Evolutionary conservation across 2,797 vertebrate genomes (phyloP).

Genomic region (Hippopotamyrus pictus): DNA sequence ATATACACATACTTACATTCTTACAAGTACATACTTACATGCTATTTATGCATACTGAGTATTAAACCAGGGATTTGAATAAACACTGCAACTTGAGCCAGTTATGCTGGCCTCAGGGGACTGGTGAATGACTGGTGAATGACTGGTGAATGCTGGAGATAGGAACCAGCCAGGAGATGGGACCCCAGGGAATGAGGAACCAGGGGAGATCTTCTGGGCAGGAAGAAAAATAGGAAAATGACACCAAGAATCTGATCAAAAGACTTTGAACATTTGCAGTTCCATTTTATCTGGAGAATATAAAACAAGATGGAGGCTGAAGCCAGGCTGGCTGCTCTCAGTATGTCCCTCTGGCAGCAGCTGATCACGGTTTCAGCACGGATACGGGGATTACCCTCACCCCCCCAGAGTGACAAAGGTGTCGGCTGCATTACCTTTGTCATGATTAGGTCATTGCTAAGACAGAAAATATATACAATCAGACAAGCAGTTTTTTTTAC

Average conservation of each 20-base stretch:
- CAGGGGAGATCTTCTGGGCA: neutral
- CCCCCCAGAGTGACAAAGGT: neutral
- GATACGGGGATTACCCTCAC: neutral
- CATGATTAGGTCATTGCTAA: neutral
- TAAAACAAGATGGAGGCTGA: neutral
- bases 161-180: neutral
- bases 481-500: neutral
- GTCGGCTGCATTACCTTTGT: neutral
- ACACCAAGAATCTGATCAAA: neutral
- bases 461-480: neutral
- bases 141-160: neutral
- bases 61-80: neutral
- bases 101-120: neutral
- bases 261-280: neutral
- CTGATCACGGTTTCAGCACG: no score
- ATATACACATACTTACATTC: neutral
- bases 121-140: no score
- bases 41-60: neutral
- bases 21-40: neutral
- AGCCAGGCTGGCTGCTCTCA: neutral
- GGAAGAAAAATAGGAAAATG: neutral
- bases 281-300: neutral
- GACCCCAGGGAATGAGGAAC: neutral
- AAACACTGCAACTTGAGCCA: neutral
- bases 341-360: neutral